A percentile compares a stretch with the other conserved stretches of the same genome.
Evolutionary conservation across 1,140 invertebrate species (phyloP).

Genomic region (Gonatopus flavifemur): DNA sequence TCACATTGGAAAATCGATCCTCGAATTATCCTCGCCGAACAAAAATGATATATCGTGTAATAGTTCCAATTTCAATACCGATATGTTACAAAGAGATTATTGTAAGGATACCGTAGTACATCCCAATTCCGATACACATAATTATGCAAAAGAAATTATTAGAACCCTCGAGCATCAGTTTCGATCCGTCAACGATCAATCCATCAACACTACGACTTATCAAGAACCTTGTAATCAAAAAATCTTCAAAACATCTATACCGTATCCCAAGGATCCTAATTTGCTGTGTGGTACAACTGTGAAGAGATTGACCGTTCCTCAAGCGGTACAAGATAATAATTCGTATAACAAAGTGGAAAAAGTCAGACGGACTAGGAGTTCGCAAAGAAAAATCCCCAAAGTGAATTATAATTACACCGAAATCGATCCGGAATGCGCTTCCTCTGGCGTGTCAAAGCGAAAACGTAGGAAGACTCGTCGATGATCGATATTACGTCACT

Average conservation of each 20-base stretch:
- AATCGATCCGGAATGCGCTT: conserved; percentile 44
- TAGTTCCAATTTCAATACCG: conserved; percentile 17
- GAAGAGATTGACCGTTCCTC: conserved; percentile 15
- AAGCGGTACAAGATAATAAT: conserved; percentile 13
- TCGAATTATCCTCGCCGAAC: conserved; percentile 12
- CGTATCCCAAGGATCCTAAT: conserved; percentile 19
- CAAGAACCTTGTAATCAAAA: conserved; percentile 26
- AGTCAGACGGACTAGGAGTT: conserved; percentile 39
- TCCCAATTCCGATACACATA: conserved; percentile 17
- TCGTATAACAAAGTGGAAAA: conserved; percentile 30
- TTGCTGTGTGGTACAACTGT: conserved; percentile 4
- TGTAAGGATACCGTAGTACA: conserved; percentile 30
- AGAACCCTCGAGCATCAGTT: conserved; percentile 18
- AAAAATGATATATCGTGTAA: conserved; percentile 6
- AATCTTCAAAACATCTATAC: conserved; percentile 21
- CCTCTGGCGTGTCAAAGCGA: conserved; percentile 42
- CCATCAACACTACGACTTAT: conserved; percentile 10
- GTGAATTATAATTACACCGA: conserved; percentile 50
- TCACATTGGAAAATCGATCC: conserved; percentile 18
- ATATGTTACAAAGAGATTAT: conserved; percentile 30
- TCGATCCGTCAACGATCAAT: conserved; percentile 18
- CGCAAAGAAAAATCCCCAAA: conserved; percentile 47
- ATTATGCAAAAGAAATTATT: conserved; percentile 17
- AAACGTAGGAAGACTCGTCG: conserved; percentile 44
- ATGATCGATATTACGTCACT: conserved; percentile 43